Evolutionary conservation across 2,888 invertebrate species (phyloP).

Genomic region (Pristionchus japonicus): DNA sequence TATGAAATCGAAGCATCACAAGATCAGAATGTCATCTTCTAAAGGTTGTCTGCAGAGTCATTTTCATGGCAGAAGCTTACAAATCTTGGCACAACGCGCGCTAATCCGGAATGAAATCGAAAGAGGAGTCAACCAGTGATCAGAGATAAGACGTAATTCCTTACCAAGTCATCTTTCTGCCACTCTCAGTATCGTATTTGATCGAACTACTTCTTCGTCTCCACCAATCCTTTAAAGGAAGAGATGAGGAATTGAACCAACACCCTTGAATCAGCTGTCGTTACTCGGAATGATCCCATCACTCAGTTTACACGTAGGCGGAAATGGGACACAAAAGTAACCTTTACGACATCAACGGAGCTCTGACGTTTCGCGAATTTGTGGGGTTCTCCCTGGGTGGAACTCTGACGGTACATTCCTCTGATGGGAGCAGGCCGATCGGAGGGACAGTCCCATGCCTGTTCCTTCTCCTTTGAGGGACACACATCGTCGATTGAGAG

Average conservation of each 20-base stretch:
- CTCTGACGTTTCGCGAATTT: not conserved
- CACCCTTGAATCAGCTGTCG: not conserved
- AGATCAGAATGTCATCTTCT: not conserved
- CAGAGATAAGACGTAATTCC: not conserved
- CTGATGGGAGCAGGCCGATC: not conserved
- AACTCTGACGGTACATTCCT: constrained; percentile 24
- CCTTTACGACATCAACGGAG: constrained; percentile 20
- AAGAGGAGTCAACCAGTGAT: not conserved
- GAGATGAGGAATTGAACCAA: not conserved
- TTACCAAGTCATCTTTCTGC: constrained; percentile 7
- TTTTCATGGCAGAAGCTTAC: not conserved
- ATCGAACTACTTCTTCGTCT: not conserved
- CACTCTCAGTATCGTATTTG: constrained; percentile 19
- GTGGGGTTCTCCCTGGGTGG: not conserved
- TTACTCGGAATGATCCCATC: not conserved
- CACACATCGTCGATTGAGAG: not conserved
- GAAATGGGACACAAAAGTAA: not conserved
- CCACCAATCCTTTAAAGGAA: not conserved
- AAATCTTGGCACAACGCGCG: not conserved
- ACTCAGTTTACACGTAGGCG: not conserved
- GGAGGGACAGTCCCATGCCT: not conserved
- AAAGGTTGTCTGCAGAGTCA: too few relatives aligned
- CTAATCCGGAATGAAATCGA: not conserved
- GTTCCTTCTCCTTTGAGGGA: not conserved
- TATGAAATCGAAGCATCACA: too few relatives aligned